These are phyloP conservation scores for Ammodytes marinus DNA, from an alignment of 2,113 vertebrate species.

Conservation along the genomic window DNA sequence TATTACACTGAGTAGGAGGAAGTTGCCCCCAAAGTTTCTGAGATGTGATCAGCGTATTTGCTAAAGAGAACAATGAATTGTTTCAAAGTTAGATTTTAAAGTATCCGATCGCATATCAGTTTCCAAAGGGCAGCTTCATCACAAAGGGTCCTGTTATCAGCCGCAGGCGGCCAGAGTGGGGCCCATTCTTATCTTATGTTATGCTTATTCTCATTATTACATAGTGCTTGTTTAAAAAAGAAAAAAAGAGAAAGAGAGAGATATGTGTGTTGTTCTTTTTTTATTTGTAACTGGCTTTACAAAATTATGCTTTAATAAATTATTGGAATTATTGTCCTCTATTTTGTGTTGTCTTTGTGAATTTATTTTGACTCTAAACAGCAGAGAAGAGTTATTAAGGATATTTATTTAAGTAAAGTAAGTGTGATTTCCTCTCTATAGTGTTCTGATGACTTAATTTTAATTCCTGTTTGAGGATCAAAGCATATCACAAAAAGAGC, in stretches of 20 bases:
- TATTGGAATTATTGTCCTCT: conserved; percentile 78
- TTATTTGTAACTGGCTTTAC: conserved; percentile 94
- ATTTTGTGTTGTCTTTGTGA: conserved; percentile 29
- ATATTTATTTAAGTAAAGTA: neutral
- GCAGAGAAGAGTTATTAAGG: neutral
- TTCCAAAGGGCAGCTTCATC: conserved; percentile 63
- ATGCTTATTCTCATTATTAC: conserved; percentile 75
- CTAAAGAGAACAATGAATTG: neutral
- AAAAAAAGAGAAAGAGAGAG: conserved; percentile 78
- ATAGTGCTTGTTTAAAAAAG: conserved; percentile 86
- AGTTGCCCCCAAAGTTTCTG: conserved; percentile 54
- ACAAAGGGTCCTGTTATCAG: conserved; percentile 85
- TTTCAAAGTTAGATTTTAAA: conserved; percentile 4
- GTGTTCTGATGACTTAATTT: too few species aligned
- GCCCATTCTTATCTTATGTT: conserved; percentile 80
- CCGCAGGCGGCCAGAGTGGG: conserved; percentile 92
- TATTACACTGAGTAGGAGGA: conserved; percentile 71
- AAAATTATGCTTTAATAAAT: conserved; percentile 93
- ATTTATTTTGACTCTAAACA: conserved; percentile 22
- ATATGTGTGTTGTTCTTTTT: conserved; percentile 82
- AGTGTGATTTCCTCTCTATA: too few species aligned
- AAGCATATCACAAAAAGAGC: too few species aligned
- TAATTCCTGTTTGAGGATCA: too few species aligned
- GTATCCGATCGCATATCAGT: conserved; percentile 54
- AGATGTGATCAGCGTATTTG: conserved; percentile 43